Conservation (phyloP, 2,888 invertebrate species). For the Salpingus planirostris region DNA sequence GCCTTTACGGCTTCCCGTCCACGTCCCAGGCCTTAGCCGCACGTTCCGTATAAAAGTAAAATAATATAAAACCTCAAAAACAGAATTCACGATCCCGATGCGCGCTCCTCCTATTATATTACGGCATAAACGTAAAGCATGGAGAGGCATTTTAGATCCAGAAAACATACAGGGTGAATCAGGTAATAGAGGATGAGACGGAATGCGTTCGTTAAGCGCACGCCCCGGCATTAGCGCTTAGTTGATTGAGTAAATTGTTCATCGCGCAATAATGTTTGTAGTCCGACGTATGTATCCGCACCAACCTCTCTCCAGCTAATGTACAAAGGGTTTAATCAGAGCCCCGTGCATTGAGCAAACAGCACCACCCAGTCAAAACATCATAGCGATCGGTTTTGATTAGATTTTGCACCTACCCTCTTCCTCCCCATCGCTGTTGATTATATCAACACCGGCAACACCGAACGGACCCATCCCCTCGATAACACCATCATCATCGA, state of each 20-base stretch:
- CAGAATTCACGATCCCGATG: conserved; percentile 5
- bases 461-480: too few species aligned
- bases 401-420: conserved; percentile 38
- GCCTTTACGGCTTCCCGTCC: conserved; percentile 11
- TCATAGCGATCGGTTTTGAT: conserved; percentile 43
- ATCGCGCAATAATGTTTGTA: conserved; percentile 30
- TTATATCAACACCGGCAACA: too few species aligned
- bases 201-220: too few species aligned
- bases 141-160: too few species aligned
- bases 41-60: conserved; percentile 3
- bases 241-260: conserved; percentile 29
- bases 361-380: conserved; percentile 41
- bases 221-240: conserved; percentile 15
- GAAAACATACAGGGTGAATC: too few species aligned
- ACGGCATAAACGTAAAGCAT: too few species aligned
- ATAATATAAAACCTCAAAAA: conserved; percentile 9
- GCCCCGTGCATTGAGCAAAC: conserved; percentile 33
- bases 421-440: too few species aligned
- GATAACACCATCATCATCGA: too few species aligned
- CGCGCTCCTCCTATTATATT: conserved; percentile 6
- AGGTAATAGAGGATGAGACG: too few species aligned
- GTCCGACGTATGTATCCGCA: conserved; percentile 24
- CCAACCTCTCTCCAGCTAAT: conserved; percentile 28
- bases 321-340: conserved; percentile 36
- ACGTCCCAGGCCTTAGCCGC: conserved; percentile 4